Evolutionary conservation across 35 echinoderm and acorn worm species (phyloP).

Genomic region (Anneissia japonica): DNA sequence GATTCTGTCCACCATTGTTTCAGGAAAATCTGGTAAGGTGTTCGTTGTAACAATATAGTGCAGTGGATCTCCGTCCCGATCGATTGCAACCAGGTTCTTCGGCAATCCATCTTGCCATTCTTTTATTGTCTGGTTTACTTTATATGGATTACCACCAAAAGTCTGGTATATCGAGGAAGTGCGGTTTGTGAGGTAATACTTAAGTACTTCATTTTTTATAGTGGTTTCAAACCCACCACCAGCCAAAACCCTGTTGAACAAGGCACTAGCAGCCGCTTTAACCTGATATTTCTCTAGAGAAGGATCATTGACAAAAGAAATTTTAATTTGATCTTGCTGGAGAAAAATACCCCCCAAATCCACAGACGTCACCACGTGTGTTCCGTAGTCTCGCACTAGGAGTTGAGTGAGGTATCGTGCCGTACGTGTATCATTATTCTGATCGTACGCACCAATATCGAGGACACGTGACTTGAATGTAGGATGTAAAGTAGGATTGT

Average conservation of each 20-base stretch:
- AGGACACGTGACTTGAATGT: slow-evolving; percentile 1
- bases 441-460: background rate
- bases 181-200: slow-evolving; percentile 12
- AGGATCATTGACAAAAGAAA: background rate
- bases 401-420: slow-evolving; percentile 12
- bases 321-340: slow-evolving; percentile 5
- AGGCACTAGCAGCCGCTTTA: slow-evolving; percentile 16
- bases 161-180: slow-evolving; percentile 4
- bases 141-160: slow-evolving; percentile 3
- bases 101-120: slow-evolving; percentile 10
- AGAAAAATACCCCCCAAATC: slow-evolving; percentile 11
- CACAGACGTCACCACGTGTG: slow-evolving; percentile 17
- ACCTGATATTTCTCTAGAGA: slow-evolving; percentile 2
- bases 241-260: background rate
- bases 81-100: slow-evolving; percentile 26
- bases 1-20: background rate
- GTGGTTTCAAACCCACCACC: background rate
- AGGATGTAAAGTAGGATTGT: slow-evolving; percentile 11
- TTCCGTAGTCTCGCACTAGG: slow-evolving; percentile 16
- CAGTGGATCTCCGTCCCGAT: slow-evolving; percentile 9
- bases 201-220: background rate
- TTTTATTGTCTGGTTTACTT: slow-evolving; percentile 14
- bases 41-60: slow-evolving; percentile 13
- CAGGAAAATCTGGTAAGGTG: slow-evolving; percentile 5
- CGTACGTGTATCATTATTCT: slow-evolving; percentile 8